Conservation (phyloP, 2,888 invertebrate genomes). For the Eilema griseolum region DNA sequence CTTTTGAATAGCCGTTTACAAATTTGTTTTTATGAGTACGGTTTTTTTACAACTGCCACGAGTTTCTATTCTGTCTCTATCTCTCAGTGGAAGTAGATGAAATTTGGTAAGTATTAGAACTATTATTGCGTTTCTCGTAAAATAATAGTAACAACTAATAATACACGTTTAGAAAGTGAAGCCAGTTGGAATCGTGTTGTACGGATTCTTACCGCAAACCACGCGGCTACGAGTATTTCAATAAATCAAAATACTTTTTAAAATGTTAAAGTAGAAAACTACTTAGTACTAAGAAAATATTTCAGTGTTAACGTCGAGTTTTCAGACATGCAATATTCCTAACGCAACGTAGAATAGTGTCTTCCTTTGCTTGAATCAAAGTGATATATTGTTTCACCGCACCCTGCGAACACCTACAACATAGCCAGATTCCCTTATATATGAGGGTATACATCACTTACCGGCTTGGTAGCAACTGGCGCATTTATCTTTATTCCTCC, state of each 20-base stretch:
- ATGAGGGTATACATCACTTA: conserved; percentile 30
- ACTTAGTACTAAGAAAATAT: not conserved
- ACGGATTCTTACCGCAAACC: too few species aligned
- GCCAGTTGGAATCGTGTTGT: too few species aligned
- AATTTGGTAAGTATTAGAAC: too few species aligned
- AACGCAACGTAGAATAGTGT: not conserved
- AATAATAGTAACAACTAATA: too few species aligned
- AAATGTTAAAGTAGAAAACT: not conserved
- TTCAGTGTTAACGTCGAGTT: not conserved
- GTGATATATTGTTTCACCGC: conserved; percentile 9
- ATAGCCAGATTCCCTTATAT: conserved; percentile 2
- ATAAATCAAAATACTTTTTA: not conserved
- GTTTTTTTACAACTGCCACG: too few species aligned
- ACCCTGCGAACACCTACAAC: conserved; percentile 5
- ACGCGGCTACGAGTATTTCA: too few species aligned
- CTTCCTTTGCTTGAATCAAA: not conserved
- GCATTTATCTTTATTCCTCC: conserved; percentile 42
- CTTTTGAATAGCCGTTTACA: too few species aligned
- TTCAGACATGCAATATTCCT: not conserved
- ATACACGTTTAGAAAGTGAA: too few species aligned
- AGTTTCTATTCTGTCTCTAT: too few species aligned
- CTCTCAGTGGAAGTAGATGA: too few species aligned
- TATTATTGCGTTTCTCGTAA: too few species aligned
- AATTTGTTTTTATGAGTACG: too few species aligned
- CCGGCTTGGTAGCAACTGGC: conserved; percentile 21